Evolutionary conservation across 2,113 vertebrate species (phyloP).

Genomic region (Noturus placidus): DNA sequence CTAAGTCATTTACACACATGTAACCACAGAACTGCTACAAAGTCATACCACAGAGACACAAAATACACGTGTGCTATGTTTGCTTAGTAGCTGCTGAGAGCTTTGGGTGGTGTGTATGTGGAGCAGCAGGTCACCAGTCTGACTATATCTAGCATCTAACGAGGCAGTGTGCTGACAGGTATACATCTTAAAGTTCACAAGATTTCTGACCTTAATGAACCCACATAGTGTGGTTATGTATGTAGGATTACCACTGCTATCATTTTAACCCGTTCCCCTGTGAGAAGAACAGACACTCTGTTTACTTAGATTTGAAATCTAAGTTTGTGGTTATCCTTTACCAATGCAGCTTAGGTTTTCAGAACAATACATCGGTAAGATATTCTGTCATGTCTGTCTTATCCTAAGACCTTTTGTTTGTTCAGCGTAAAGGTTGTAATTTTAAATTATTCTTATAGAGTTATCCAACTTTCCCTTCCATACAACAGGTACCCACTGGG

Average conservation of each 20-base stretch:
- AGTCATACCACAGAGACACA: not conserved
- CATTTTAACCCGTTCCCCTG: not conserved
- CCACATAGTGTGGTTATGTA: not conserved
- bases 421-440: not conserved
- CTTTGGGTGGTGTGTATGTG: not conserved
- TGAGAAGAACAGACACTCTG: not conserved
- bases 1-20: not conserved
- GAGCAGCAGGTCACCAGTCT: not conserved
- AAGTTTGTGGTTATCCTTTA: not conserved
- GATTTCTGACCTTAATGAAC: not conserved
- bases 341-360: not conserved
- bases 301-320: not conserved
- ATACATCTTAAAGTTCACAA: not conserved
- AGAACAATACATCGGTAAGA: not conserved
- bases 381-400: not conserved
- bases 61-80: not conserved
- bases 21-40: not conserved
- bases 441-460: not conserved
- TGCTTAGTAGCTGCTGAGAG: conserved; percentile 10
- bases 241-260: not conserved
- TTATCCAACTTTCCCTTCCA: not conserved
- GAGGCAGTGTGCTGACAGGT: not conserved
- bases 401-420: not conserved
- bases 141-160: not conserved
- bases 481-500: not conserved